Evolutionary conservation across 1,140 invertebrate species (phyloP).

Genomic region (Bombus breviceps): DNA sequence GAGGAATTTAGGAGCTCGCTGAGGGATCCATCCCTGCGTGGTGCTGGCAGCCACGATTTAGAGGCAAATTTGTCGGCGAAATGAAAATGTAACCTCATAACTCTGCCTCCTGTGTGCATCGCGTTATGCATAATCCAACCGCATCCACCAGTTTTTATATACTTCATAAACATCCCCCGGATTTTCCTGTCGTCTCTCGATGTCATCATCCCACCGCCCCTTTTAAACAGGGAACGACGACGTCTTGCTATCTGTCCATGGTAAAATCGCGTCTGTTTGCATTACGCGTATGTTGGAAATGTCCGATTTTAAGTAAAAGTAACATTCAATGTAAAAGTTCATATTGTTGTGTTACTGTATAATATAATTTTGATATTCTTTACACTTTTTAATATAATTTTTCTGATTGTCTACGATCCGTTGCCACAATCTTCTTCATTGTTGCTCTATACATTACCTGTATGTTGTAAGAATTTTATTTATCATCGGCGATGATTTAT

Average conservation of each 20-base stretch:
- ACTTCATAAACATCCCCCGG: conserved; percentile 58
- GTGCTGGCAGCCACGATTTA: conserved; percentile 23
- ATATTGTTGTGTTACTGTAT: too few species aligned
- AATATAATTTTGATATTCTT: too few species aligned
- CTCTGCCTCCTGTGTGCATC: not conserved
- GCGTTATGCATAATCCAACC: conserved; percentile 25
- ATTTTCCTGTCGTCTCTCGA: conserved; percentile 17
- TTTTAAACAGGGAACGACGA: conserved; percentile 7
- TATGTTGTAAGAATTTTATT: too few species aligned
- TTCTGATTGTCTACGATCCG: too few species aligned
- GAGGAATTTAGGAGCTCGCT: not conserved
- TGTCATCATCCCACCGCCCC: conserved; percentile 2
- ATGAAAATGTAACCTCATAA: conserved; percentile 59
- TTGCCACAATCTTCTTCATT: too few species aligned
- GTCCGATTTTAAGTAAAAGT: not conserved
- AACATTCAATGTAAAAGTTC: too few species aligned
- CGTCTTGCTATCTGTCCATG: conserved; percentile 23
- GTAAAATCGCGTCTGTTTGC: not conserved
- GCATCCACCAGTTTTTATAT: conserved; percentile 45
- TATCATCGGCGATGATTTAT: too few species aligned
- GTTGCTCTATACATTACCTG: too few species aligned
- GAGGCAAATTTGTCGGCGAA: conserved; percentile 46
- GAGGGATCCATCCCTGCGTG: not conserved
- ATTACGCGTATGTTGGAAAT: too few species aligned
- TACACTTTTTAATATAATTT: too few species aligned